phyloP scores from a whole-genome alignment of 1,140 invertebrate species.

The Schlechtendalia chinensis region DNA sequence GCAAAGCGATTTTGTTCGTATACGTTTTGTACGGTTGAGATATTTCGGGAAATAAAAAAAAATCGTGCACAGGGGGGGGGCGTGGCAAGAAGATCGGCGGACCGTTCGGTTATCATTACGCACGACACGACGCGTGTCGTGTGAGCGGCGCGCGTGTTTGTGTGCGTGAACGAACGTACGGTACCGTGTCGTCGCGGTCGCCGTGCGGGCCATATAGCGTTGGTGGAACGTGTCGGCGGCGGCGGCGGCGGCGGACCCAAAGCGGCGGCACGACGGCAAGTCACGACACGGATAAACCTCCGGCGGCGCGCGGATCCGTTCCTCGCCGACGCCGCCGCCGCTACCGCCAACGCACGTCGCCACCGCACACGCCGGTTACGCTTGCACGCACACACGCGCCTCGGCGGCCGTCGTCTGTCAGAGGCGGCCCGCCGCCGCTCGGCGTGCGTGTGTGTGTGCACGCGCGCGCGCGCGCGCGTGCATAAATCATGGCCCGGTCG shows the following conservation, averaged over 20 bases:
- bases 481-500: conserved; percentile 37
- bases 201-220: not conserved
- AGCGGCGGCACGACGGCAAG: conserved; percentile 42
- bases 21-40: too few species aligned
- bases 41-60: too few species aligned
- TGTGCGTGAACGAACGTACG: too few species aligned
- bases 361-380: not conserved
- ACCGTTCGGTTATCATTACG: too few species aligned
- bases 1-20: too few species aligned
- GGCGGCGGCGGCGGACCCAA: not conserved
- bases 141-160: too few species aligned
- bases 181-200: not conserved
- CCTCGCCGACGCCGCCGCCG: not conserved
- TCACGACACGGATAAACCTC: conserved; percentile 42
- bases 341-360: conserved; percentile 37
- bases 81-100: too few species aligned
- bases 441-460: not conserved
- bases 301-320: conserved; percentile 10
- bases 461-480: conserved; percentile 2
- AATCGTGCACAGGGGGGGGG: too few species aligned
- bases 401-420: conserved; percentile 2
- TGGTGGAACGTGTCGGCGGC: conserved; percentile 13
- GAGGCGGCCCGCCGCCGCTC: not conserved
- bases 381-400: not conserved
- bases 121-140: too few species aligned